Evolutionary conservation across 2,888 invertebrate species (phyloP).

Genomic region (Machimus atricapillus): DNA sequence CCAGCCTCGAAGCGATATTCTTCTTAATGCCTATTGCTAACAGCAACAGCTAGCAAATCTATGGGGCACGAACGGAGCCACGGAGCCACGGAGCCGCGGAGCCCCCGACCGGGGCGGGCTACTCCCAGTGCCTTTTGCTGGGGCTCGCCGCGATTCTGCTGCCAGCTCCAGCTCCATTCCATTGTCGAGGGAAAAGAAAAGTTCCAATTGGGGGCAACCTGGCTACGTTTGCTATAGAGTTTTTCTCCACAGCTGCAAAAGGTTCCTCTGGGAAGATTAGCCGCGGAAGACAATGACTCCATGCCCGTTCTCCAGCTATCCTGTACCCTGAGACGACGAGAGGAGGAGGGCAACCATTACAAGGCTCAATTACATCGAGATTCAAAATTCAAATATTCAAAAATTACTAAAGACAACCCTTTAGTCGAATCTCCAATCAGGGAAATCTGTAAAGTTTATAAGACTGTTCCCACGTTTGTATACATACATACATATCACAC

Average conservation of each 20-base stretch:
- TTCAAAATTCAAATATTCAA: no score
- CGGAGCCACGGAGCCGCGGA: no score
- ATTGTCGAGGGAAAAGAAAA: conserved; percentile 34
- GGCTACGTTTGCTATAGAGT: background rate
- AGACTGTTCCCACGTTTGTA: no score
- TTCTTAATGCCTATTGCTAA: conserved; percentile 11
- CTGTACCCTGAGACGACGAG: no score
- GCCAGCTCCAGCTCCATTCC: conserved; percentile 5
- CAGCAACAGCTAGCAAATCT: conserved; percentile 22
- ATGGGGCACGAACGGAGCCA: background rate
- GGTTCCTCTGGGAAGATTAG: background rate
- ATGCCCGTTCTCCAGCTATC: background rate
- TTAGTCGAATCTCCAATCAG: no score
- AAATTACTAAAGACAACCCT: no score
- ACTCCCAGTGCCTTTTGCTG: conserved; percentile 30
- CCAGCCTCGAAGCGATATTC: conserved; percentile 31
- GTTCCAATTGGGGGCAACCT: conserved; percentile 26
- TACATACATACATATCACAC: no score
- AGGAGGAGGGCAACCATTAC: no score
- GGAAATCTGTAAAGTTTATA: no score
- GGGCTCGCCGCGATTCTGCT: background rate
- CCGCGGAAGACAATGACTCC: conserved; percentile 20
- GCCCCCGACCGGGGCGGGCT: background rate
- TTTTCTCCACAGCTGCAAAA: background rate
- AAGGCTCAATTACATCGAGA: no score